These are phyloP conservation scores for Stichopus horrens DNA, from an alignment of 53 echinoderm and acorn worm genomes.

Conservation along the genomic window DNA sequence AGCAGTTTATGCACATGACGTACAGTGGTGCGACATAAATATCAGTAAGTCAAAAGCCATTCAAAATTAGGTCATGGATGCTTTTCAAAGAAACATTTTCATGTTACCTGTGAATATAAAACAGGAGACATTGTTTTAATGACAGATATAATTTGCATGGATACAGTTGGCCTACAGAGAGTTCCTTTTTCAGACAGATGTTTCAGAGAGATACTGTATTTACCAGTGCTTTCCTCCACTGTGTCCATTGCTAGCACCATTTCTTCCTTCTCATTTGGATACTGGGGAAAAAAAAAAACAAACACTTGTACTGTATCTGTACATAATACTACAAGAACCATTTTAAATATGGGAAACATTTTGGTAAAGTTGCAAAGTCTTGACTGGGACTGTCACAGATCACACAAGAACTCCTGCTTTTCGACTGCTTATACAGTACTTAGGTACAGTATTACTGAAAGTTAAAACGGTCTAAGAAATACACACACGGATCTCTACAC, in stretches of 20 bases:
- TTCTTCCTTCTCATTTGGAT: constrained; percentile 61
- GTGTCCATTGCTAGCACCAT: constrained; percentile 49
- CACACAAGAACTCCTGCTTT: neutral
- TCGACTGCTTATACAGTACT: neutral
- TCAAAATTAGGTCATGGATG: too few species aligned
- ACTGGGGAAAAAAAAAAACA: constrained; percentile 32
- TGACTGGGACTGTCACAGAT: neutral
- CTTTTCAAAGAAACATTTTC: neutral
- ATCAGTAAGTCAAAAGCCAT: too few species aligned
- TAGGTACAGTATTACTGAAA: too few species aligned
- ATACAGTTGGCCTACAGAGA: neutral
- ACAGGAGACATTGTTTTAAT: neutral
- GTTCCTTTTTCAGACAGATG: neutral
- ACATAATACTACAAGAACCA: too few species aligned
- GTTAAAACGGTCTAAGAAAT: neutral
- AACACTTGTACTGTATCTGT: neutral
- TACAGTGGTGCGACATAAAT: too few species aligned
- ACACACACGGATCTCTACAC: too few species aligned
- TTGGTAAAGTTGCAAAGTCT: neutral
- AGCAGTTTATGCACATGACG: too few species aligned
- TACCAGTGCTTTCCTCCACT: constrained; percentile 55
- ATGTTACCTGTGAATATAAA: neutral
- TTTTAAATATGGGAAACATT: too few species aligned
- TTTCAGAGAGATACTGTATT: neutral
- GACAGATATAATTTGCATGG: neutral